A percentile compares a stretch with the other conserved stretches of the same genome.
phyloP scores from a whole-genome alignment of 2,888 invertebrate species.

The Conus canariensis region DNA sequence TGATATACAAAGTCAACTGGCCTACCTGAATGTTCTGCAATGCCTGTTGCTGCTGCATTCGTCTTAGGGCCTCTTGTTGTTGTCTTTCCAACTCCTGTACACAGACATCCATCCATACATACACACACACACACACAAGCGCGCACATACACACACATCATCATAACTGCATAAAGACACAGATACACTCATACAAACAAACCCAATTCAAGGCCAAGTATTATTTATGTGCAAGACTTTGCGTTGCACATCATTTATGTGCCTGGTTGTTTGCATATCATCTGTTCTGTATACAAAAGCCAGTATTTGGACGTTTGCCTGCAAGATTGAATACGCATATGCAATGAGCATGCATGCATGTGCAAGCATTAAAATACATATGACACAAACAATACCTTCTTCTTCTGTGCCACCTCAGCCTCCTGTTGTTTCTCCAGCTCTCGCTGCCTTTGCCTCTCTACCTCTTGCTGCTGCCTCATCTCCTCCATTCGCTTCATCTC shows the following conservation, averaged over 20 bases:
- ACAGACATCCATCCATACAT: not conserved
- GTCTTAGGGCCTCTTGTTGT: slow-evolving; percentile 70
- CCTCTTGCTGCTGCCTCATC: slow-evolving; percentile 62
- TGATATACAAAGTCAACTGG: no score
- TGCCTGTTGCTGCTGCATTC: slow-evolving; percentile 81
- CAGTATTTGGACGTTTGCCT: no score
- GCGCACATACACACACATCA: not conserved
- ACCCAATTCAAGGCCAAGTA: not conserved
- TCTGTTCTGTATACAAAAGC: no score
- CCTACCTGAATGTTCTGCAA: slow-evolving; percentile 75
- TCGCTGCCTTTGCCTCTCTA: slow-evolving; percentile 70
- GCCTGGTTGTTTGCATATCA: no score
- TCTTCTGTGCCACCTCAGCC: slow-evolving; percentile 41
- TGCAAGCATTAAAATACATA: not conserved
- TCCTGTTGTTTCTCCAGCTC: slow-evolving; percentile 35
- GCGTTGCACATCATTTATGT: no score
- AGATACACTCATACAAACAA: not conserved
- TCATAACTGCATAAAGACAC: not conserved
- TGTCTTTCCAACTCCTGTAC: slow-evolving; percentile 55
- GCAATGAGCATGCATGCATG: not conserved
- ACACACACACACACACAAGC: not conserved
- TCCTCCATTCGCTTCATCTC: slow-evolving; percentile 65
- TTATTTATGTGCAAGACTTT: no score
- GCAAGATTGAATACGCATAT: no score
- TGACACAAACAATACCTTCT: slow-evolving; percentile 40